These are phyloP conservation scores for Tamandua tetradactyla DNA, from an alignment of 2,797 vertebrate genomes.

Conservation along the genomic window DNA sequence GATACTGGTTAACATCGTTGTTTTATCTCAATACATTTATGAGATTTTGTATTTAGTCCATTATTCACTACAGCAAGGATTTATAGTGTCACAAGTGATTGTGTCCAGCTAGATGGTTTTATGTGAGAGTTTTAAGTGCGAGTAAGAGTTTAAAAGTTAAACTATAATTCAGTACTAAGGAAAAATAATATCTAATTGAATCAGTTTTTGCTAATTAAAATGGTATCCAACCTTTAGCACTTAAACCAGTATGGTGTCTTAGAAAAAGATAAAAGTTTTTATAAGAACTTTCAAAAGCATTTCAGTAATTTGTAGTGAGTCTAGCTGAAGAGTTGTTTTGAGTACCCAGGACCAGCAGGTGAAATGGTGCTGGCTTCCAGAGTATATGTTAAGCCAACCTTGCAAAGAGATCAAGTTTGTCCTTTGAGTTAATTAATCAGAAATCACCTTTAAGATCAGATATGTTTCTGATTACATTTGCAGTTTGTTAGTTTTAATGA, in stretches of 20 bases:
- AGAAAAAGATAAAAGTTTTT: conserved; percentile 6
- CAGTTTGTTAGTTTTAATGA: neutral
- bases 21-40: neutral
- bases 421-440: conserved; percentile 31
- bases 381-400: neutral
- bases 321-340: conserved; percentile 85
- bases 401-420: conserved; percentile 34
- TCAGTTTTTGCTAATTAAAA: conserved; percentile 2
- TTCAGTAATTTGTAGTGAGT: conserved; percentile 12
- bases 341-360: conserved; percentile 97
- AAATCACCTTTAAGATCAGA: conserved; percentile 19
- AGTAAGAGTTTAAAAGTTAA: neutral
- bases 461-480: conserved; percentile 3
- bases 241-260: neutral
- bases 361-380: conserved; percentile 89
- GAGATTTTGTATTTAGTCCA: neutral
- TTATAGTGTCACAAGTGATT: neutral
- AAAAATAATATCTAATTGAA: neutral
- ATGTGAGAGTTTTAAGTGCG: neutral
- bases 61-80: neutral
- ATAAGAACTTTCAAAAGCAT: neutral
- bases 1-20: neutral
- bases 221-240: neutral
- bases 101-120: neutral
- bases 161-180: neutral